phyloP scores from a whole-genome alignment of 2,797 vertebrate genomes.

The Gambelia wislizenii region DNA sequence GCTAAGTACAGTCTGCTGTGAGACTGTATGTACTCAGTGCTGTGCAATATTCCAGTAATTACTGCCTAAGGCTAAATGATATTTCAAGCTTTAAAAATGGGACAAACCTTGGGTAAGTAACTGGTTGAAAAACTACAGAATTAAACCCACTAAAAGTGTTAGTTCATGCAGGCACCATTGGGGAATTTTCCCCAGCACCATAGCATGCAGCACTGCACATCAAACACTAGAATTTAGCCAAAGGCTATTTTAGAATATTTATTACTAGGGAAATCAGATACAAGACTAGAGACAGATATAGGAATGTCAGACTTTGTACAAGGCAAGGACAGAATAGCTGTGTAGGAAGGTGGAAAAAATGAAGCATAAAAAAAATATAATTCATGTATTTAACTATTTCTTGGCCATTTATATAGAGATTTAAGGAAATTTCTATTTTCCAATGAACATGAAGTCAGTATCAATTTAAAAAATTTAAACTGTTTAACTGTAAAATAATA shows the following conservation, averaged over 20 bases:
- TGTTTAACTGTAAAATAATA: not conserved
- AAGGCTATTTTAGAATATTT: conserved; percentile 58
- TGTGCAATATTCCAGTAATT: not conserved
- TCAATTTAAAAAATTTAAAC: not conserved
- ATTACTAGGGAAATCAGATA: conserved; percentile 64
- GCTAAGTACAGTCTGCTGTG: not conserved
- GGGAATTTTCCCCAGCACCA: conserved; percentile 16
- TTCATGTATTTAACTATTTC: not conserved
- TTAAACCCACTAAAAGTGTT: conserved; percentile 18
- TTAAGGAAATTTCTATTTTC: not conserved
- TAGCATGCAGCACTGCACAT: not conserved
- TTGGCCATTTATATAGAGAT: not conserved
- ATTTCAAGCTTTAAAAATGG: conserved; percentile 32
- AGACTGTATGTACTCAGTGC: conserved; percentile 6
- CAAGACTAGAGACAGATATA: conserved; percentile 30
- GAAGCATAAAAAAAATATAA: not conserved
- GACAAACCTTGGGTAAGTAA: conserved; percentile 38
- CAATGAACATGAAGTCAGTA: not conserved
- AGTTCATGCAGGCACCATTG: rapidly evolving
- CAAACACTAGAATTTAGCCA: conserved; percentile 41
- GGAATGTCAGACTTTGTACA: conserved; percentile 28
- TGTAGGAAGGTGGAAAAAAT: not conserved
- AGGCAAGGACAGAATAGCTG: conserved; percentile 4
- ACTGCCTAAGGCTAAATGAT: conserved; percentile 49
- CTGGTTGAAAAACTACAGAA: conserved; percentile 6